These are phyloP conservation scores for Fringilla coelebs DNA, from an alignment of 2,797 vertebrate genomes.

Conservation along the genomic window DNA sequence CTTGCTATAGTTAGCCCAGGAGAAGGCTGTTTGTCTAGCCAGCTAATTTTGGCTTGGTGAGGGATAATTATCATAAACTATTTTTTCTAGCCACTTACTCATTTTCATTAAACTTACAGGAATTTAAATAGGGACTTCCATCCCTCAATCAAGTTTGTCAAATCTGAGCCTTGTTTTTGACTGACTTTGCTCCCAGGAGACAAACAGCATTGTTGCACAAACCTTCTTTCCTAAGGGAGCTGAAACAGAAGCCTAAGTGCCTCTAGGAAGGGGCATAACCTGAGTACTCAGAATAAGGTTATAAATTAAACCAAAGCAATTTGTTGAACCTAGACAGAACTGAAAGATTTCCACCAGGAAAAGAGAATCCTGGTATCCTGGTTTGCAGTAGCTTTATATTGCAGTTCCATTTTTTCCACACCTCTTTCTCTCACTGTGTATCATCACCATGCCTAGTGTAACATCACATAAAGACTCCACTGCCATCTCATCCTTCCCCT, in stretches of 20 bases:
- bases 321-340: neutral
- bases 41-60: neutral
- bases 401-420: neutral
- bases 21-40: neutral
- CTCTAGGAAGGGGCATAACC: neutral
- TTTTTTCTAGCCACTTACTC: slow-evolving; percentile 7
- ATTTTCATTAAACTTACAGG: neutral
- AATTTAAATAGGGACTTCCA: neutral
- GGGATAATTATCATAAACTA: neutral
- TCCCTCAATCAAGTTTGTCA: slow-evolving; percentile 6
- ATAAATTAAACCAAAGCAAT: neutral
- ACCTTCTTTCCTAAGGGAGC: neutral
- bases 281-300: neutral
- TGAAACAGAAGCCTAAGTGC: neutral
- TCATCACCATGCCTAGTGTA: neutral
- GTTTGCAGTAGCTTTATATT: neutral
- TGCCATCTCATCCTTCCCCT: neutral
- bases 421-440: neutral
- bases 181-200: neutral
- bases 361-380: neutral
- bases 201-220: neutral
- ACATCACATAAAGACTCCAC: neutral
- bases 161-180: neutral
- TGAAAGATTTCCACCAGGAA: neutral
- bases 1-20: neutral